Evolutionary conservation across 2,888 invertebrate genomes (phyloP), one percentile per base, ranked within the genome.

Genomic region (Phalera bucephala): DNA sequence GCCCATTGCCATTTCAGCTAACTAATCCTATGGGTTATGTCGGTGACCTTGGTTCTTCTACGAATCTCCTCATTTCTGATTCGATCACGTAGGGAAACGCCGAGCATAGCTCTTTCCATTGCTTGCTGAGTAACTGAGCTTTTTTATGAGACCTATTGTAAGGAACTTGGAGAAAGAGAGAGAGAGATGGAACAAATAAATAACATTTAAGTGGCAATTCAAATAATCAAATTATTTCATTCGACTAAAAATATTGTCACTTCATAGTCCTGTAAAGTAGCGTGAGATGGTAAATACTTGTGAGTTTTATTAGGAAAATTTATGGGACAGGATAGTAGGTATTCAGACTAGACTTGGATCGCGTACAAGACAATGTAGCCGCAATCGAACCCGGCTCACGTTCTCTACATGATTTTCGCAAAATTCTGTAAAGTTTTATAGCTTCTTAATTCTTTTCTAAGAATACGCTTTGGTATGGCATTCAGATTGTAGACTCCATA

Each of bases 381-480:
- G n/a, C n/a, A 8, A 27, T 27, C n/a, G 14, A 3, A 27, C 13
- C 4, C 27, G n/a, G 6, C 14, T 27, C 27, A 27, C 27, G 27
- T 27, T 14, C 7, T 14, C 14, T 7, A 9, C 14, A n/a, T 14
- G 27, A 14, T 27, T 27, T 27, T 27, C 27, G 13, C 14, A 27
- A 27, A 27, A 27, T 14, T 11, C 14, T n/a, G 27, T 8, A 12
- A 23, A 27, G 27, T 14, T 27, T 27, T 27, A 27, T 27, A 5
- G 14, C 27, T 14, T 14, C 14, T 27, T 14, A 27, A 27, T 27
- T 14, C 27, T 14, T 14, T 27, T 27, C 27, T 13, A 13, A 6
- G 14, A 27, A 27, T 14, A 14, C 13, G 4, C 3, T 14, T n/a
- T n/a, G 14, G n/a, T 11, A 10, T 21, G 6, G 21, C 3, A 21